phyloP scores from a whole-genome alignment of 2,113 vertebrate species.

The Crocuta crocuta region DNA sequence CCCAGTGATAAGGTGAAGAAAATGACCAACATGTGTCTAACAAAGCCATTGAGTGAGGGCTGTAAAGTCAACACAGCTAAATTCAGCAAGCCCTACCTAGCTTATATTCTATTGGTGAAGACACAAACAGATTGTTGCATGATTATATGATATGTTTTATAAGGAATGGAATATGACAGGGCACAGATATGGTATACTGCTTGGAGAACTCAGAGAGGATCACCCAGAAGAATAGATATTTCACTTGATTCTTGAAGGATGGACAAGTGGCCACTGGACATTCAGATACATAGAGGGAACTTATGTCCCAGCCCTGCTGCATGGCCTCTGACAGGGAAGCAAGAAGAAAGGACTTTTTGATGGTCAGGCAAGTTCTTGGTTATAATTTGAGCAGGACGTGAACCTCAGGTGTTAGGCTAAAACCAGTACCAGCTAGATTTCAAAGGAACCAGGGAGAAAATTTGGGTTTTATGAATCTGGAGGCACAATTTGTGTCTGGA shows the following conservation, averaged over 20 bases:
- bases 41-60: neutral
- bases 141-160: neutral
- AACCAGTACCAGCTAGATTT: neutral
- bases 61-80: neutral
- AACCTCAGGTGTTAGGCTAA: too few relatives aligned
- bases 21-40: neutral
- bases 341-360: neutral
- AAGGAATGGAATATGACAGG: neutral
- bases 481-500: neutral
- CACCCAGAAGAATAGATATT: neutral
- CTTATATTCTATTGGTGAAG: neutral
- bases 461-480: neutral
- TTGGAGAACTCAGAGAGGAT: neutral
- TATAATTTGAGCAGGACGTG: neutral
- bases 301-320: accelerated
- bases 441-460: neutral
- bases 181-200: neutral
- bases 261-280: neutral
- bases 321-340: neutral
- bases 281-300: neutral
- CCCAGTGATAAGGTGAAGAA: neutral
- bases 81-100: neutral
- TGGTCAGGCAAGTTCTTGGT: neutral
- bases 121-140: neutral
- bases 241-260: neutral